Conservation (phyloP, 2,888 invertebrate genomes). For the Xestia rhomboidea region DNA sequence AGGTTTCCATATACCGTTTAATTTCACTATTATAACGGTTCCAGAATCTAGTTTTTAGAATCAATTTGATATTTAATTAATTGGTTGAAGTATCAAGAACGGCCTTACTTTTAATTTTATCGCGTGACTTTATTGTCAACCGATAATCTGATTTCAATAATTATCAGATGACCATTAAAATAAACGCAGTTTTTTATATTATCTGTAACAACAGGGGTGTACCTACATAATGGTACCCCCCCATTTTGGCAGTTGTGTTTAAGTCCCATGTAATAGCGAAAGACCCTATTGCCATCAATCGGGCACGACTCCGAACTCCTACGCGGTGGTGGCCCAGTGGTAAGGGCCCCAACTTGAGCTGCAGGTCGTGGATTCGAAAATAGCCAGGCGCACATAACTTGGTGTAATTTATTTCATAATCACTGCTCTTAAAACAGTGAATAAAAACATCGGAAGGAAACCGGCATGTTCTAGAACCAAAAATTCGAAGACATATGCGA, state of each 20-base stretch:
- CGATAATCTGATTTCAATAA: neutral
- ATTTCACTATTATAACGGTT: neutral
- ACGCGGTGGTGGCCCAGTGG: no score
- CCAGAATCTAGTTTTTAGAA: neutral
- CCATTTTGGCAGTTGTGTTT: neutral
- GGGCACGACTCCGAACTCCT: neutral
- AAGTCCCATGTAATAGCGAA: neutral
- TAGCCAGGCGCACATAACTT: no score
- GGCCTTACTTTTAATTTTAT: slow-evolving; percentile 1
- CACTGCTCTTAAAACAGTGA: neutral
- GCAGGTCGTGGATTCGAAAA: no score
- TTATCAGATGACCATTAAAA: neutral
- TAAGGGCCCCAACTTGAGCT: no score
- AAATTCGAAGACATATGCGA: neutral
- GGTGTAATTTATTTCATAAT: neutral
- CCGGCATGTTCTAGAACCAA: neutral
- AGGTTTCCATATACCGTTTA: neutral
- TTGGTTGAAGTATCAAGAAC: neutral
- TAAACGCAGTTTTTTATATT: neutral
- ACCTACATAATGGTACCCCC: neutral
- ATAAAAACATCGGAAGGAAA: neutral
- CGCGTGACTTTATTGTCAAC: slow-evolving; percentile 1
- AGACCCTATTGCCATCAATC: neutral
- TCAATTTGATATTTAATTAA: neutral
- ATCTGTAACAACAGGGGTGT: neutral